Percentiles rank a stretch among this genome's conserved stretches.
Conservation (phyloP, 2,797 vertebrate genomes). For the Scolopax bukidnonensis region DNA sequence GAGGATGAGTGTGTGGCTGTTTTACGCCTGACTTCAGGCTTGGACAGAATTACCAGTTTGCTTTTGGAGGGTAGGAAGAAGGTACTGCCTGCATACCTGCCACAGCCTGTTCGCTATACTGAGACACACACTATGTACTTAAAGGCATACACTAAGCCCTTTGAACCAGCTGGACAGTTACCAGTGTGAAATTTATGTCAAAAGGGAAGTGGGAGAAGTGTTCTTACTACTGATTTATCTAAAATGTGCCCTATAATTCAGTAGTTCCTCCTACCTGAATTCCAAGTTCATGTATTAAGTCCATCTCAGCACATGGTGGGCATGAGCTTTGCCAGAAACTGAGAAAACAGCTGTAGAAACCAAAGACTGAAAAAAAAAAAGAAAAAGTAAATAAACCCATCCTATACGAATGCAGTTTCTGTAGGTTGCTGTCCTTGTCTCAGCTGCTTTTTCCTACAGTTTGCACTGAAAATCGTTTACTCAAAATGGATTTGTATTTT, state of each 20-base stretch:
- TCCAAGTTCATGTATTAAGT: not conserved
- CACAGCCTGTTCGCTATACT: not conserved
- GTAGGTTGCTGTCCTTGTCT: not conserved
- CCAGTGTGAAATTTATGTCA: not conserved
- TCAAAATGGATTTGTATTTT: not conserved
- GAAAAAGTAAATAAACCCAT: not conserved
- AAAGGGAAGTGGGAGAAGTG: not conserved
- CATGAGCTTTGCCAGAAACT: not conserved
- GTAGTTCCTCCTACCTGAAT: not conserved
- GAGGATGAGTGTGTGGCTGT: not conserved
- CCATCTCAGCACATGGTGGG: not conserved
- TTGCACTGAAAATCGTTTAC: not conserved
- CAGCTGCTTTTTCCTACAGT: not conserved
- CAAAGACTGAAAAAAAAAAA: not conserved
- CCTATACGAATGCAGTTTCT: not conserved
- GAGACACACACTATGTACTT: not conserved
- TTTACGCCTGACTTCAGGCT: not conserved
- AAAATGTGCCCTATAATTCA: not conserved
- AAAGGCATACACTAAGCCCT: not conserved
- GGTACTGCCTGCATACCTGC: not conserved
- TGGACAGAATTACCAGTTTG: not conserved
- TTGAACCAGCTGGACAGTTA: not conserved
- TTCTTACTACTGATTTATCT: not conserved
- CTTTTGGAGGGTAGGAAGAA: not conserved
- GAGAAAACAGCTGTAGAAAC: not conserved